These are phyloP conservation scores for Popillia japonica DNA, from an alignment of 1,140 invertebrate species.

Conservation along the genomic window DNA sequence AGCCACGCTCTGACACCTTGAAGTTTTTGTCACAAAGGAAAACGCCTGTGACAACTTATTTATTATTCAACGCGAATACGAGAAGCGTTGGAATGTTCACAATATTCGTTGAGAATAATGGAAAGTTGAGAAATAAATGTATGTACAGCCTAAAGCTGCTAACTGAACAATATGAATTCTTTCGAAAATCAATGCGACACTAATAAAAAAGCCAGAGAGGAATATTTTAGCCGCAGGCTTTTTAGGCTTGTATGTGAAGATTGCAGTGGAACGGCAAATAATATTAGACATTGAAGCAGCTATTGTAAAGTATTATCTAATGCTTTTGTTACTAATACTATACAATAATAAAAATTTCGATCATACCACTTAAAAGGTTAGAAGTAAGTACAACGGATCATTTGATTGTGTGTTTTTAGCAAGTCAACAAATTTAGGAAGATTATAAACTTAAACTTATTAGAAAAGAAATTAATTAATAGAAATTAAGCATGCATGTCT, in stretches of 20 bases:
- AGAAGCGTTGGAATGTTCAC: not conserved
- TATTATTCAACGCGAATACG: not conserved
- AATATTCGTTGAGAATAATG: not conserved
- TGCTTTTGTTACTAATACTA: no score
- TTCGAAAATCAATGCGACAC: not conserved
- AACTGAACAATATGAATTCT: conserved; percentile 6
- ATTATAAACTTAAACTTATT: no score
- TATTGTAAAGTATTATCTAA: not conserved
- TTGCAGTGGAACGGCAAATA: not conserved
- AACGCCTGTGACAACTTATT: conserved; percentile 13
- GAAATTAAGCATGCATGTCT: no score
- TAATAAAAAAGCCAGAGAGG: not conserved
- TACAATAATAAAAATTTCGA: no score
- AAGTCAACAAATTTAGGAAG: no score
- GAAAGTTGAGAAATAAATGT: conserved; percentile 5
- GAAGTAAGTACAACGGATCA: no score
- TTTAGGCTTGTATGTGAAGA: not conserved
- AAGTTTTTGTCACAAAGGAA: not conserved
- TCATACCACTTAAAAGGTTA: no score
- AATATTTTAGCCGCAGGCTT: not conserved
- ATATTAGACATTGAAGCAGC: not conserved
- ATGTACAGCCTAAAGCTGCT: not conserved
- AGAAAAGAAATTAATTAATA: no score
- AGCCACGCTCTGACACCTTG: not conserved
- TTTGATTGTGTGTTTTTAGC: no score